Evolutionary conservation across 2,113 vertebrate genomes (phyloP).

Genomic region (Malaclemys terrapin): DNA sequence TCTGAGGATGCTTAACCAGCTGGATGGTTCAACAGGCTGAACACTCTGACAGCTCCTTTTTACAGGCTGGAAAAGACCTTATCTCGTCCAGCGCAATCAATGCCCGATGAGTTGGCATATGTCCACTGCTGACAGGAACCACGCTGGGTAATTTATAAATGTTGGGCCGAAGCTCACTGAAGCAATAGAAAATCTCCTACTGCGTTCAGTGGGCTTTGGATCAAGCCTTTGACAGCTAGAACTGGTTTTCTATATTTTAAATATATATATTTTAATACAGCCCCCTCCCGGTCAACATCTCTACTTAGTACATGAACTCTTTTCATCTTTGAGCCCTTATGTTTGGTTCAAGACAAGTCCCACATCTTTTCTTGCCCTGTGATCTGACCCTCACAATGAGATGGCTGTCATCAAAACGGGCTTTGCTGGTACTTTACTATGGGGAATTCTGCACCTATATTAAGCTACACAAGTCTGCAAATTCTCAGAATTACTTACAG

Average conservation of each 20-base stretch:
- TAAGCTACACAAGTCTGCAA: not conserved
- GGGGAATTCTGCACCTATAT: not conserved
- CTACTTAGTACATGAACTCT: not conserved
- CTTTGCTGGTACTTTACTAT: not conserved
- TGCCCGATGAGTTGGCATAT: not conserved
- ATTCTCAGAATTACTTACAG: slow-evolving; percentile 84
- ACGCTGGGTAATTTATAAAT: not conserved
- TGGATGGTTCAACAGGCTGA: not conserved
- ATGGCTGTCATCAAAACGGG: not conserved
- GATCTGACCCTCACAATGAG: not conserved
- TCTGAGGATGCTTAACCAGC: not conserved
- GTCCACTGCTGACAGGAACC: not conserved
- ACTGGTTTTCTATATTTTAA: not conserved
- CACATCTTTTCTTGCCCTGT: not conserved
- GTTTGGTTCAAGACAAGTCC: not conserved
- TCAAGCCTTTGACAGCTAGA: not conserved
- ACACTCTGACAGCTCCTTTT: not conserved
- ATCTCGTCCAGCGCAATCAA: not conserved
- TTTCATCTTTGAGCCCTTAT: not conserved
- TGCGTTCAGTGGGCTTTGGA: not conserved
- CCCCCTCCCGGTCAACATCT: not conserved
- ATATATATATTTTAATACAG: not conserved
- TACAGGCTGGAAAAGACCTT: not conserved
- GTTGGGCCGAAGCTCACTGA: no score
- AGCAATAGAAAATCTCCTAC: not conserved